A percentile compares a stretch with the other conserved stretches of the same genome.
Evolutionary conservation across 1,140 invertebrate species (phyloP).

Genomic region (Pygmarrhopalites habei): DNA sequence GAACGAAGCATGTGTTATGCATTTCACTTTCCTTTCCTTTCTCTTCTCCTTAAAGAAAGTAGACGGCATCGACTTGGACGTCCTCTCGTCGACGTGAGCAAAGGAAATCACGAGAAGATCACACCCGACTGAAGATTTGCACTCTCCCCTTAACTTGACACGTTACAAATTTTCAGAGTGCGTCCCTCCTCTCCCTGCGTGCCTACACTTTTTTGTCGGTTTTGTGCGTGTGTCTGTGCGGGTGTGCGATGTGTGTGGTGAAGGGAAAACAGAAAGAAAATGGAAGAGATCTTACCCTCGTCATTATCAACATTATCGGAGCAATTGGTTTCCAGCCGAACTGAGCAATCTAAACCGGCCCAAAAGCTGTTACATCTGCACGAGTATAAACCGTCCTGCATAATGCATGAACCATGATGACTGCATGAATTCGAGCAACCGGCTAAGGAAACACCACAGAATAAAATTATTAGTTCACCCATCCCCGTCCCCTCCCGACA

Average conservation of each 20-base stretch:
- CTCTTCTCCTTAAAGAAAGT: background rate
- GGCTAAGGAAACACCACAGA: conserved; percentile 57
- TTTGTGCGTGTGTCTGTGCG: too few species aligned
- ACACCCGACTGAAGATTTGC: too few species aligned
- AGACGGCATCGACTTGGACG: too few species aligned
- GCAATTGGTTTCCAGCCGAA: conserved; percentile 84
- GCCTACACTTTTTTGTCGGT: too few species aligned
- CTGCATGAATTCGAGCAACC: conserved; percentile 91
- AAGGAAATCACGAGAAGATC: too few species aligned
- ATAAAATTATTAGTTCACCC: conserved; percentile 31
- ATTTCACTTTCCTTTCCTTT: background rate
- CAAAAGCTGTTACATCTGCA: conserved; percentile 86
- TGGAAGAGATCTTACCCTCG: conserved; percentile 60
- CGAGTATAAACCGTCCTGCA: conserved; percentile 75
- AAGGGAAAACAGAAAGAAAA: conserved; percentile 8
- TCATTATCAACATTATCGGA: conserved; percentile 93
- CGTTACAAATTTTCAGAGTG: too few species aligned
- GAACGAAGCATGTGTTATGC: background rate
- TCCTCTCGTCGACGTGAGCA: too few species aligned
- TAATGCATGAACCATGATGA: conserved; percentile 77
- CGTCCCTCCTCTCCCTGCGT: too few species aligned
- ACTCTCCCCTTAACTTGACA: too few species aligned
- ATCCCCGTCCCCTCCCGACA: too few species aligned
- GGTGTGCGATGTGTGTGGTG: background rate
- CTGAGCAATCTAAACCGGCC: conserved; percentile 85